phyloP scores from a whole-genome alignment of 1,140 invertebrate genomes.

The Antheraea mylitta region DNA sequence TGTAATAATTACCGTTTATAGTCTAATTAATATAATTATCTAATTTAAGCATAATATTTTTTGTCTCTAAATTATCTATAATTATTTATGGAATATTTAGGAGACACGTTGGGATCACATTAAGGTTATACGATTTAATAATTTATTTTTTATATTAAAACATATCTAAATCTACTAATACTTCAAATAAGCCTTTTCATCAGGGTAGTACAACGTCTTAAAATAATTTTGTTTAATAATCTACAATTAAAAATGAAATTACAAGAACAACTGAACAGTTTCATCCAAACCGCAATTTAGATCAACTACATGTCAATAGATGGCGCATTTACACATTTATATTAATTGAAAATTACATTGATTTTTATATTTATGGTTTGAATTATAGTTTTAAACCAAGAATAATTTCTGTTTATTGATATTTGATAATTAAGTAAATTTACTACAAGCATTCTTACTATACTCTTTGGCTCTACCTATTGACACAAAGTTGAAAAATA shows the following conservation, averaged over 20 bases:
- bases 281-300: not conserved
- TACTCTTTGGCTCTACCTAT: too few species aligned
- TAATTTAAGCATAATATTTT: not conserved
- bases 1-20: not conserved
- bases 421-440: too few species aligned
- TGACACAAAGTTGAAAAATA: too few species aligned
- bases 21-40: not conserved
- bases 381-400: not conserved
- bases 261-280: not conserved
- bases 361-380: not conserved
- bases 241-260: not conserved
- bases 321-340: not conserved
- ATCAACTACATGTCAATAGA: not conserved
- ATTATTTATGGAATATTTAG: conserved; percentile 10
- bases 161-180: conserved; percentile 14
- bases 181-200: conserved; percentile 15
- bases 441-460: too few species aligned
- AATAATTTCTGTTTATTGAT: too few species aligned
- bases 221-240: conserved; percentile 10
- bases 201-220: conserved; percentile 15
- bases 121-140: conserved; percentile 12
- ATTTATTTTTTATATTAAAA: conserved; percentile 10
- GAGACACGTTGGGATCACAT: conserved; percentile 35
- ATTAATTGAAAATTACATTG: not conserved
- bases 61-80: not conserved